Percentiles rank a stretch among this genome's conserved stretches.
phyloP scores from a whole-genome alignment of 2,797 vertebrate species.

The Oreochromis grahami region DNA sequence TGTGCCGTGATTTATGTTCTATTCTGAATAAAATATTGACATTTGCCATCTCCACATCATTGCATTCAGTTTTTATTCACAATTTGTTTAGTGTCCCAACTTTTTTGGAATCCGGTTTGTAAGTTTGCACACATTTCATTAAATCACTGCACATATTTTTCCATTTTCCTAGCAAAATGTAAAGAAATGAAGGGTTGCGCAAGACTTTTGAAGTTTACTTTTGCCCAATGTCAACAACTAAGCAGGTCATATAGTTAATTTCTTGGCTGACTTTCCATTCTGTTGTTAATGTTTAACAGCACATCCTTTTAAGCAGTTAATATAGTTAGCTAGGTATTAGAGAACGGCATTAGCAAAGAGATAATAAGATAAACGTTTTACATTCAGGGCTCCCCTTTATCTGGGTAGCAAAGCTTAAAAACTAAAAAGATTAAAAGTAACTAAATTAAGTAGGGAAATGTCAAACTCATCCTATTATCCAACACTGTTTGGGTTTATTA shows the following conservation, averaged over 20 bases:
- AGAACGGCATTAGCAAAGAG: background rate
- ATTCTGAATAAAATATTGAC: too few relatives aligned
- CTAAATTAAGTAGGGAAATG: rapidly evolving
- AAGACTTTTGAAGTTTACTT: background rate
- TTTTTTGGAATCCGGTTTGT: too few relatives aligned
- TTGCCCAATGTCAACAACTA: background rate
- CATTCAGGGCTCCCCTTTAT: background rate
- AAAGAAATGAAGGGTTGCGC: background rate
- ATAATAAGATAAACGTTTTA: rapidly evolving
- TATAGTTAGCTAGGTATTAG: too few relatives aligned
- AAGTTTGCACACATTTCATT: background rate
- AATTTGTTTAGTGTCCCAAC: too few relatives aligned
- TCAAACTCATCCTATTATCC: background rate
- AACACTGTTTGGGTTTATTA: background rate
- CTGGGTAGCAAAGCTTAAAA: background rate
- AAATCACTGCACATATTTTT: background rate
- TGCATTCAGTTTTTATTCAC: too few relatives aligned
- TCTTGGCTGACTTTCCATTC: background rate
- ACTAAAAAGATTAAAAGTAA: background rate
- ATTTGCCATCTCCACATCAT: too few relatives aligned
- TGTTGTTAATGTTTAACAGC: background rate
- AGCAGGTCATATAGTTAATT: background rate
- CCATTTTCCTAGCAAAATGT: background rate
- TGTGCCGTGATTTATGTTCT: too few relatives aligned
- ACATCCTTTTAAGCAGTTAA: background rate